Evolutionary conservation across 2,888 invertebrate species (phyloP), one percentile per base, ranked within the genome.

Genomic region (Leistus spinibarbis): DNA sequence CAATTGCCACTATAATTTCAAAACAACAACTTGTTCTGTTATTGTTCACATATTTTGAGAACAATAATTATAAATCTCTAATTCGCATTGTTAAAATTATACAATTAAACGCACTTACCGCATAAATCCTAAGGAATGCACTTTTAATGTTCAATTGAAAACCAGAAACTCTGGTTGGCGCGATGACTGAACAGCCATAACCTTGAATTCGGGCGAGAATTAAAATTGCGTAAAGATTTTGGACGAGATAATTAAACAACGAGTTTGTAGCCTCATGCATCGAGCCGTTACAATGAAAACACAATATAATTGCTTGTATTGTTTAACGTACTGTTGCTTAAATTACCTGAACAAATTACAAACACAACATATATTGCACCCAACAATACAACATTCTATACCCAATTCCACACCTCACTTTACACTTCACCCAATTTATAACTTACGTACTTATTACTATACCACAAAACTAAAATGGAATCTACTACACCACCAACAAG

Each of bases 211-310:
- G 74, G 23, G 67, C 74, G 74, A 74, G 66, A 68, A 74, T 74
- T 67, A 62, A 73, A 74, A 74, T 74, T 67, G 68, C 68, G 74
- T 74, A 74, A 74, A 74, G 74, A 74, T 74, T 40, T 54, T 62
- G 68, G 22, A n/a, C n/a, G n/a, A 74, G 74, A 74, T 74, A 74
- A 74, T 74, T 68, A 40, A 74, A 66, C 22, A 64, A 73, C 73
- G 57, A 54, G 72, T 74, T 68, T 74, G 63, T 67, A 73, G 66
- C 40, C 40, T 7, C 7, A 40, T 40, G 40, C 73, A 67, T 67
- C 73, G 62, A 73, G 73, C 10, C 67, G 74, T 74, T 74, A 62
- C 74, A 74, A 74, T 74, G 74, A 56, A 74, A 68, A 68, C 74
- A 40, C 74, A 23, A 60, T 54, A 68, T 74, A 74, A 74, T 74